These are phyloP conservation scores for Liopterus haemorrhoidalis DNA, from an alignment of 2,888 invertebrate genomes.

Conservation along the genomic window DNA sequence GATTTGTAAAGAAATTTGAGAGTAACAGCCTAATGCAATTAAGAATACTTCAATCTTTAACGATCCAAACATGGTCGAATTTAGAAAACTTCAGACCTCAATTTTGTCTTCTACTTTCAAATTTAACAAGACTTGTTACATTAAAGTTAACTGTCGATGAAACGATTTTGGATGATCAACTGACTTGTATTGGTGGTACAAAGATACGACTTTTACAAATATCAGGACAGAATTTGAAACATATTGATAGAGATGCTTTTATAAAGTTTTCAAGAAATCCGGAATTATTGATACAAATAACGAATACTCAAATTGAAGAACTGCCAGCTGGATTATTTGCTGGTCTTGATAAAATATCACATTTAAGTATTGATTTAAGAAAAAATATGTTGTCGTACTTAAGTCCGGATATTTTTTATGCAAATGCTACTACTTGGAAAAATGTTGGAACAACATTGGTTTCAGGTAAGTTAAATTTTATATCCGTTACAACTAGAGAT, in stretches of 20 bases:
- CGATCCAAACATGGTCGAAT: conserved; percentile 68
- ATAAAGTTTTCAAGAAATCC: conserved; percentile 67
- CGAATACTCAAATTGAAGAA: conserved; percentile 70
- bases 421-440: conserved; percentile 82
- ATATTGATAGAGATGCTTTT: conserved; percentile 73
- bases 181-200: conserved; percentile 69
- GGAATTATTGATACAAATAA: conserved; percentile 70
- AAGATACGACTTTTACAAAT: conserved; percentile 76
- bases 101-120: conserved; percentile 64
- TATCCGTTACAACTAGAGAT: too few species aligned
- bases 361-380: conserved; percentile 74
- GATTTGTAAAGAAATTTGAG: conserved; percentile 67
- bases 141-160: conserved; percentile 73
- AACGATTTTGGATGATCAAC: conserved; percentile 64
- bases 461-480: conserved; percentile 54
- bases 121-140: conserved; percentile 66
- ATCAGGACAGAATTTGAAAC: conserved; percentile 66
- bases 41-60: conserved; percentile 62
- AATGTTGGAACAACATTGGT: conserved; percentile 80
- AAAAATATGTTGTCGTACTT: conserved; percentile 73
- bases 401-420: conserved; percentile 79
- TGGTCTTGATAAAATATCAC: conserved; percentile 69
- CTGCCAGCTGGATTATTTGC: conserved; percentile 75
- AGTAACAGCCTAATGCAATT: conserved; percentile 68
- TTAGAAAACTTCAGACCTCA: conserved; percentile 58